Base-by-base conservation (phyloP, 2,888 invertebrate genomes). In the Drosophila peninsularis region DNA sequence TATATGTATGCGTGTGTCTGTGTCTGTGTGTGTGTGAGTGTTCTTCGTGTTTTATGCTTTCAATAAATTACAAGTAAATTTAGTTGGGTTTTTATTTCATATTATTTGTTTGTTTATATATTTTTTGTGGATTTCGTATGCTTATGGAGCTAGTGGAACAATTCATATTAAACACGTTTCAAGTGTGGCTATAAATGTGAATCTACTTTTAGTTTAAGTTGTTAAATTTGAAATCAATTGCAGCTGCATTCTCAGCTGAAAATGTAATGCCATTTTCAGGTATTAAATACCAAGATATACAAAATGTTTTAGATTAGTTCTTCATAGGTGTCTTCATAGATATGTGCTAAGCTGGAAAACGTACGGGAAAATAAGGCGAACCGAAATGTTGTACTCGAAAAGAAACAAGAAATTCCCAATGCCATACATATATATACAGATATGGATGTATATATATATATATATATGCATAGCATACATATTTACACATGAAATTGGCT, bases 1-100 rank as follows among this genome's bases (percentile, higher is more conserved):
- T 69, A 39, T 81, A 39, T 66, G 19, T 68, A 62, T 70, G 57
- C 71, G 62, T 61, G 42, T 68, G 42, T 78, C 10, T 68, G 62
- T 66, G 55, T 78, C 55, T 62, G 49, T 71, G 30, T 58, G 30
- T 63, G 41, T 81, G 24, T 24, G 5, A 64, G 17, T 67, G 71
- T 78, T 55, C 62, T 75, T 67, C 64, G 71, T 78, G 61, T 63
- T 79, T 68, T 27, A 71, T 87, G 71, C 53, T 75, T 77, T 86
- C 71, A 88, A 87, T 88, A 90, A 89, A 88, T 90, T 88, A 89
- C 81, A 85, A 62, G 58, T 76, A 72, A 80, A 74, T 84, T 76
- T 84, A 81, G 53, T 83, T 88, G 68, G 66, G 57, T 57, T 52
- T 79, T 73, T 71, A 64, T 68, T 66, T 41, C 9, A 17, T 41